Evolutionary conservation across 2,113 vertebrate genomes (phyloP).

Genomic region (Ivindomyrus marchei): DNA sequence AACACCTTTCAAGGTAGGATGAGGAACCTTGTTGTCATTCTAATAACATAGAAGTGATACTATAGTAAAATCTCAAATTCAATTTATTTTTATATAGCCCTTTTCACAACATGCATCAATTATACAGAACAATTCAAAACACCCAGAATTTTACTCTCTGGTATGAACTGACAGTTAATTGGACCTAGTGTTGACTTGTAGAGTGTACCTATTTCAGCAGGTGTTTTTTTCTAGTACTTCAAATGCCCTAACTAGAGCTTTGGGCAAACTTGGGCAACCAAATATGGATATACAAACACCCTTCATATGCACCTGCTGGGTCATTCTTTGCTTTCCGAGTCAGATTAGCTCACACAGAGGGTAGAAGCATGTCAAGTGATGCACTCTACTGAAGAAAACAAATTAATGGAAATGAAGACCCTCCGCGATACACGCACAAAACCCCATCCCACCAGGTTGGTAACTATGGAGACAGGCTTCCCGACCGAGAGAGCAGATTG

Average conservation of each 20-base stretch:
- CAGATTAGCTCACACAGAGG: not conserved
- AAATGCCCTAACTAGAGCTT: not conserved
- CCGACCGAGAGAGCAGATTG: slow-evolving; percentile 10
- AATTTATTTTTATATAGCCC: not conserved
- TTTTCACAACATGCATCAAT: not conserved
- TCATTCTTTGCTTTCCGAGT: not conserved
- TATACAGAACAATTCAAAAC: not conserved
- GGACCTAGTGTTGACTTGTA: not conserved
- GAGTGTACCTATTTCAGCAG: not conserved
- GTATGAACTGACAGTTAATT: not conserved
- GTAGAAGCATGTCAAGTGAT: not conserved
- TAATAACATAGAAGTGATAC: not conserved
- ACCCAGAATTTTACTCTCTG: not conserved
- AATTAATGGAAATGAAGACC: not conserved
- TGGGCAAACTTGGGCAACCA: not conserved
- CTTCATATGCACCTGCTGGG: not conserved
- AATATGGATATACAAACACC: not conserved
- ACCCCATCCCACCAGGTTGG: slow-evolving; percentile 5
- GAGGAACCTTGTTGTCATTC: not conserved
- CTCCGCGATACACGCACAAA: not conserved
- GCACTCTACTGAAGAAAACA: not conserved
- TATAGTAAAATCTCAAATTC: not conserved
- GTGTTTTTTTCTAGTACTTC: not conserved
- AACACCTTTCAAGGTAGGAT: not conserved
- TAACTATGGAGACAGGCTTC: slow-evolving; percentile 21